These are phyloP conservation scores for Ochropleura leucogaster DNA, from an alignment of 2,888 invertebrate species.

Conservation along the genomic window DNA sequence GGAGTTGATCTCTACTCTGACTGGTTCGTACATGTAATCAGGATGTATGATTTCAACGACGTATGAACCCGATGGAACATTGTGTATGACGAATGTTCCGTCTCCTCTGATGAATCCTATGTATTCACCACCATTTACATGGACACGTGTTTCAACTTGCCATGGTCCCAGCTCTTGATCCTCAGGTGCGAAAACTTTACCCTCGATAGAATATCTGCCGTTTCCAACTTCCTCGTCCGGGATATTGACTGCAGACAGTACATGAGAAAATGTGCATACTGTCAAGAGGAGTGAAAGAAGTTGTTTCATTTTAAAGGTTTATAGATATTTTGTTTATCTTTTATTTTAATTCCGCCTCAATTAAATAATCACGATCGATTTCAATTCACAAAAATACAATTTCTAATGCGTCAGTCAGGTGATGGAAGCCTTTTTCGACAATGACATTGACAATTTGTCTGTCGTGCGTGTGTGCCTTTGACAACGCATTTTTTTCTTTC, in stretches of 20 bases:
- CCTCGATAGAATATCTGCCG: constrained; percentile 94
- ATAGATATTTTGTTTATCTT: neutral
- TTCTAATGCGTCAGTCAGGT: constrained; percentile 26
- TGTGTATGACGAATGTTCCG: constrained; percentile 96
- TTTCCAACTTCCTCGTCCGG: constrained; percentile 83
- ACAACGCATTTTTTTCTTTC: neutral
- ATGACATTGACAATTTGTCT: constrained; percentile 11
- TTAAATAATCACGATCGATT: constrained; percentile 51
- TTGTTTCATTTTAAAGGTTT: constrained; percentile 53
- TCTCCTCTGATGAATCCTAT: constrained; percentile 97
- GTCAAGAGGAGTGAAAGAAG: constrained; percentile 46
- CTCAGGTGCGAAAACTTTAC: constrained; percentile 94
- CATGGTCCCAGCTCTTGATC: constrained; percentile 91
- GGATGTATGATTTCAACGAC: constrained; percentile 98
- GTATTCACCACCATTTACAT: constrained; percentile 97
- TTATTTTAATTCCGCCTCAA: constrained; percentile 35
- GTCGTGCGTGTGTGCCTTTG: neutral
- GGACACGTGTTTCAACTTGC: constrained; percentile 94
- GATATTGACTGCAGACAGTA: constrained; percentile 73
- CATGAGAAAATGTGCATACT: constrained; percentile 62
- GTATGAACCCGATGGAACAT: constrained; percentile 97
- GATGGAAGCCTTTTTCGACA: neutral
- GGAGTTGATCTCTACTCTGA: constrained; percentile 98
- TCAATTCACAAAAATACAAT: constrained; percentile 29
- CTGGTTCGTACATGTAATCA: constrained; percentile 97